These are phyloP conservation scores for Drosophila nigromelanica DNA, from an alignment of 1,140 invertebrate species.

Conservation along the genomic window DNA sequence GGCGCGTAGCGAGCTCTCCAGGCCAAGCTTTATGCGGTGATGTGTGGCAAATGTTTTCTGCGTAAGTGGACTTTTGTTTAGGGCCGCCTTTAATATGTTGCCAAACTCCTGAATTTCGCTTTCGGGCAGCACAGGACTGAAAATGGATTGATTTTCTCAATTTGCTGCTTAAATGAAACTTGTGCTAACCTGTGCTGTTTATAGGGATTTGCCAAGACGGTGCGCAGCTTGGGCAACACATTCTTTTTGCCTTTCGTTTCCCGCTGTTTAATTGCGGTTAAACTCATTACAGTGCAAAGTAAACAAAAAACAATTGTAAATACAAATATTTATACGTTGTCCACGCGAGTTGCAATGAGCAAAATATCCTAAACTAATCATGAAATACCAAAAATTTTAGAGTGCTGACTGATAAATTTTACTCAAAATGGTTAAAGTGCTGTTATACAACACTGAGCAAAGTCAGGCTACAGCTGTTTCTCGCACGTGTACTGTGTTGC, in stretches of 20 bases:
- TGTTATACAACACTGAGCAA: slow-evolving; percentile 1
- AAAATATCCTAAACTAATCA: slow-evolving; percentile 1
- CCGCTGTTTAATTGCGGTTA: slow-evolving; percentile 57
- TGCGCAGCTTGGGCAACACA: slow-evolving; percentile 56
- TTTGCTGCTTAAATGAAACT: neutral
- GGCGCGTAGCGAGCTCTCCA: slow-evolving; percentile 62
- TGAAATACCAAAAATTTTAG: slow-evolving; percentile 9
- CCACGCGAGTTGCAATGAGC: slow-evolving; percentile 15
- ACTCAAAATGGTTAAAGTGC: slow-evolving; percentile 1
- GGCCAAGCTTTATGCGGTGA: slow-evolving; percentile 53
- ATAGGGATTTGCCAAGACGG: slow-evolving; percentile 64
- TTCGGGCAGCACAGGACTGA: slow-evolving; percentile 54
- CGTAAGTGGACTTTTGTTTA: neutral
- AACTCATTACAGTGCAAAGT: slow-evolving; percentile 47
- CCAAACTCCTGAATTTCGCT: slow-evolving; percentile 42
- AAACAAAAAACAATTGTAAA: slow-evolving; percentile 2
- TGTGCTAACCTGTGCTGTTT: slow-evolving; percentile 58
- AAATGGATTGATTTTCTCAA: slow-evolving; percentile 12
- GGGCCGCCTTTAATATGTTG: slow-evolving; percentile 33
- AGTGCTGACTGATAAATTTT: neutral
- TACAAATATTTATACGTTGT: neutral
- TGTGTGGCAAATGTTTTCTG: slow-evolving; percentile 44
- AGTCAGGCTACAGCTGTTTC: slow-evolving; percentile 22
- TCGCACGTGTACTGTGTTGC: slow-evolving; percentile 42
- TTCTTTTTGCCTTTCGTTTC: slow-evolving; percentile 68